Evolutionary conservation across 2,797 vertebrate species (phyloP), one percentile per base, ranked within the genome.

Genomic region (Prionace glauca): DNA sequence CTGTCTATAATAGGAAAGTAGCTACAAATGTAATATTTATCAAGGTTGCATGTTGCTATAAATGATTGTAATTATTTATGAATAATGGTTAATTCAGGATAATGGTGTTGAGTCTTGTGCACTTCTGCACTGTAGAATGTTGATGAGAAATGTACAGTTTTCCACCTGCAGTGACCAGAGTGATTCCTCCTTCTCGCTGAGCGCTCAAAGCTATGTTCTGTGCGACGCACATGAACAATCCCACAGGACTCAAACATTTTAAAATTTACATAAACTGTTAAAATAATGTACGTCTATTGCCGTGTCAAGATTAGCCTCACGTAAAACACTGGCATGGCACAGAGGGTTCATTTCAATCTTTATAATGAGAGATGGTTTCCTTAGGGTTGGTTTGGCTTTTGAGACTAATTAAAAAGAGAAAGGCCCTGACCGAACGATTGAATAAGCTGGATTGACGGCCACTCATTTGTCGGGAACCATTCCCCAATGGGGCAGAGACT

Each of bases 1-100:
- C 87, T n/a, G 69, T 69, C 67, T 69, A 67, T 41, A 92, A 69
- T 12, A 41, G 41, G n/a, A 62, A 90, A 62, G 62, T 69, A n/a
- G 60, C 62, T 69, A 69, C n/a, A 41, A 45, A 91, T 67, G 60
- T 91, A 91, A 67, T 91, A 91, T 65, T 91, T 67, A 67, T 91
- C 62, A 91, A 16, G n/a, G 32, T 65, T 91, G 18, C 32, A 91
- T 65, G 32, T 91, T 67, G 60, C 32, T 67, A 67, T 62, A 67
- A 91, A 67, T n/a, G 29, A 91, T 91, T 67, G n/a, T 65, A 67
- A 91, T 67, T 67, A 18, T 60, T 67, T 60, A 36, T 67, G 62
- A 91, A 91, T 67, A 91, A 20, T 65, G 60, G 67, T 20, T 69
- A 69, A 69, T 69, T 69, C 16, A 18, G 67, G 18, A 69, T 32